Base-by-base conservation (phyloP, 1,140 invertebrate species). In the Rhyzopertha dominica region DNA sequence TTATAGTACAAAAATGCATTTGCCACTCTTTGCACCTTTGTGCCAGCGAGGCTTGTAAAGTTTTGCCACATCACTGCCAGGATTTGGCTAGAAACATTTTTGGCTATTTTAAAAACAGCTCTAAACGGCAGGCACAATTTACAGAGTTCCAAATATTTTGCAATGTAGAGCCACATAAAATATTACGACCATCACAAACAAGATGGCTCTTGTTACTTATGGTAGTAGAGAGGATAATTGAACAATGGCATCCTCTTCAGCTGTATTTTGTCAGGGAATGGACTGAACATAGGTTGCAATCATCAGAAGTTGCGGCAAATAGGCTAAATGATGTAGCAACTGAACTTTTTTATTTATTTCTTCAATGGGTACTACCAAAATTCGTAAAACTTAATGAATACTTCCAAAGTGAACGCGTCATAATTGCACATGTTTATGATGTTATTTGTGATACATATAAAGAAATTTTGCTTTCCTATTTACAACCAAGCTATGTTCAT, bases 1-100 rank as follows among this genome's bases (percentile, higher is more conserved):
- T 67, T 1, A 47, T 43, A 17, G 43, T 68, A 9, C 50, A 65
- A 35, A 69, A 67, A 60, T 68, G 62, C 53, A 43, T 67, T 5
- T 67, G 61, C 43, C 66, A 69, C 39, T 63, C 58, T 17, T 36
- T 63, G 12, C 60, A 64, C 47, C 41, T 66, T 5, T 59, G 53
- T 53, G 58, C 57, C 0, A 60, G 51, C 42, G 53, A 68, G 31
- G 62, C 67, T n/a, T 66, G 59, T 30, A 63, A 65, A 54, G 23
- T 46, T 43, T 40, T 69, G 10, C 68, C 64, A 7, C 14, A 35
- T 4, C 24, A 22, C 5, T 58, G 49, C 28, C 61, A 68, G 52
- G 47, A 63, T 20, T 41, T 69, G 16, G 47, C 50, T 8, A 12
- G 62, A 23, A 52, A 60, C 9, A 52, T 66, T 26, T 61, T 46